Percentiles rank a stretch among this genome's conserved stretches.
These are phyloP conservation scores for Callithrix jacchus DNA, from an alignment of 2,113 vertebrate species.

Conservation along the genomic window DNA sequence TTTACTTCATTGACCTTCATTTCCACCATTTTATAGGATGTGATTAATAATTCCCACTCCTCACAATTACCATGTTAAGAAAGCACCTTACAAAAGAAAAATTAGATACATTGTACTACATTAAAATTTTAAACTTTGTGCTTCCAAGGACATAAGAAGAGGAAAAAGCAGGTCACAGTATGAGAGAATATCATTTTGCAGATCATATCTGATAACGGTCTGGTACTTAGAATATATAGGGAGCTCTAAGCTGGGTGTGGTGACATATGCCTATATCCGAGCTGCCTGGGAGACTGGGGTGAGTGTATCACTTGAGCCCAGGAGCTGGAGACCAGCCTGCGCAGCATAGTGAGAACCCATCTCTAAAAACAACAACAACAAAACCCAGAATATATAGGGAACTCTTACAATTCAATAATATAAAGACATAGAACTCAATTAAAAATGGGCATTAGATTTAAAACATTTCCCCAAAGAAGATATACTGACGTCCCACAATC, in stretches of 20 bases:
- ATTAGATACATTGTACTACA: not conserved
- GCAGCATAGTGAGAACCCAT: too few species aligned
- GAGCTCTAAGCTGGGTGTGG: not conserved
- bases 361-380: too few species aligned
- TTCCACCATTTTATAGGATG: not conserved
- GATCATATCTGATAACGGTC: not conserved
- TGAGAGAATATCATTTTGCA: not conserved
- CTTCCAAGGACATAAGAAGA: not conserved
- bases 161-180: not conserved
- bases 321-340: too few species aligned
- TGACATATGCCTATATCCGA: too few species aligned
- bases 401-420: not conserved
- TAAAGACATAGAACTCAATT: not conserved
- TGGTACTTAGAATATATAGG: not conserved
- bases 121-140: not conserved
- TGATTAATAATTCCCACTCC: not conserved
- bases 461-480: conserved; percentile 1
- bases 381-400: not conserved
- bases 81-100: not conserved
- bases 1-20: not conserved
- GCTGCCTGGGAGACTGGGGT: too few species aligned
- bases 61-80: not conserved
- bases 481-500: not conserved
- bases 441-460: not conserved
- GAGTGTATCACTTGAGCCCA: too few species aligned